Evolutionary conservation across 2,113 vertebrate genomes (phyloP).

Genomic region (Myiozetetes cayanensis): DNA sequence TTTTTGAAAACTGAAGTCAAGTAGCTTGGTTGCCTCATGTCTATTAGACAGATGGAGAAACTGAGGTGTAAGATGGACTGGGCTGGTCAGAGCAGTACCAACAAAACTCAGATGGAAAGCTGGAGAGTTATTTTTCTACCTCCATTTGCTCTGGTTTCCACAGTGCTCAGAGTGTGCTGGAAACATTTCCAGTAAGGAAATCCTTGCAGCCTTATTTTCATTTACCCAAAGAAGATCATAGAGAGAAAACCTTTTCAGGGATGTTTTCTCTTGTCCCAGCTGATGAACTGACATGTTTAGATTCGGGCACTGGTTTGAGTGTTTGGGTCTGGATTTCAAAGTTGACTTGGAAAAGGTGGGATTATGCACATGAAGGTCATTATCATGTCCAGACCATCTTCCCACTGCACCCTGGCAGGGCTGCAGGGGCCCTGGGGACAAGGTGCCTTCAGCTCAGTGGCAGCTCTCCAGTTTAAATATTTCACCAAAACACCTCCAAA

Average conservation of each 20-base stretch:
- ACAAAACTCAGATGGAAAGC: neutral
- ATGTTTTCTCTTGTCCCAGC: neutral
- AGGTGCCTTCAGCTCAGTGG: neutral
- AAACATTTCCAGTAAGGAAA: neutral
- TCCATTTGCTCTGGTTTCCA: neutral
- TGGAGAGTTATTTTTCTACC: neutral
- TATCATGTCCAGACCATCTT: neutral
- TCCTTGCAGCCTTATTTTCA: neutral
- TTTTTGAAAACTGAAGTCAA: neutral
- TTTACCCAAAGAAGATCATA: fast-evolving
- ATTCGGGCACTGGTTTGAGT: neutral
- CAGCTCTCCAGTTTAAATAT: neutral
- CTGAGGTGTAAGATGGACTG: neutral
- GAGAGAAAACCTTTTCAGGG: neutral
- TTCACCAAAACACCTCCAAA: neutral
- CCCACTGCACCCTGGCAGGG: fast-evolving
- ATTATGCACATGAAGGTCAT: neutral
- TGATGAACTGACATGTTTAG: neutral
- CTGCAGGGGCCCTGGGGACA: neutral
- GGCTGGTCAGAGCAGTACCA: neutral
- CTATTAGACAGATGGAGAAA: neutral
- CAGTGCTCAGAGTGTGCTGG: neutral
- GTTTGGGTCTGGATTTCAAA: neutral
- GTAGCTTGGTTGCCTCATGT: neutral
- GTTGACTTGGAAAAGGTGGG: neutral